These are phyloP conservation scores for Chrysochloris asiatica DNA, from an alignment of 2,113 vertebrate species.

Conservation along the genomic window DNA sequence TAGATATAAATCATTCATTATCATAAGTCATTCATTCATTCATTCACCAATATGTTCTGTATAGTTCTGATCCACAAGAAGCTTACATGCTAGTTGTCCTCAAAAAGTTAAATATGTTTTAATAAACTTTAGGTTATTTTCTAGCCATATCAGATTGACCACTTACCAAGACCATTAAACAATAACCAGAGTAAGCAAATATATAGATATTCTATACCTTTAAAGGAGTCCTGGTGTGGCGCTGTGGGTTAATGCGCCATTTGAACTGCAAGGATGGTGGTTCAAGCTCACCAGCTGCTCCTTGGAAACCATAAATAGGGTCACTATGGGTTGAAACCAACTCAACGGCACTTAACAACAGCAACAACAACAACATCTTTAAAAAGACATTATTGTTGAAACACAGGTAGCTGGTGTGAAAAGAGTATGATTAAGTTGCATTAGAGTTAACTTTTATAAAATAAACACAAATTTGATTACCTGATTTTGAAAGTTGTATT, in stretches of 20 bases:
- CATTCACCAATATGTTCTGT: background rate
- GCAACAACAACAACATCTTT: too few species aligned
- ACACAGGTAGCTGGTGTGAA: background rate
- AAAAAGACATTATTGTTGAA: background rate
- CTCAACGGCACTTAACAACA: too few species aligned
- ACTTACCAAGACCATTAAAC: constrained; percentile 1
- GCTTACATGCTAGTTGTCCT: background rate
- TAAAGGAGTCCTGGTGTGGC: too few species aligned
- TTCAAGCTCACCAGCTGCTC: too few species aligned
- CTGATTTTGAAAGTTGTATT: background rate
- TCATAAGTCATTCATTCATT: constrained; percentile 8
- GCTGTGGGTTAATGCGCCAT: too few species aligned
- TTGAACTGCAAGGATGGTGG: too few species aligned
- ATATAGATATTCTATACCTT: too few species aligned
- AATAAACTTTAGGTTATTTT: constrained; percentile 15
- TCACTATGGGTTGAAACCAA: too few species aligned
- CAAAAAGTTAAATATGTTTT: background rate
- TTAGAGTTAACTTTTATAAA: background rate
- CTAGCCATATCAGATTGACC: background rate
- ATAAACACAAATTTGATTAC: background rate
- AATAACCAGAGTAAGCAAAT: background rate
- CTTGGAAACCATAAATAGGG: too few species aligned
- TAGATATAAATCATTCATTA: background rate
- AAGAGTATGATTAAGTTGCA: background rate
- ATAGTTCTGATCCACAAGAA: background rate